Conservation (phyloP, 92 coral and sea anemone genomes). For the Epizoanthus illoricatus region DNA sequence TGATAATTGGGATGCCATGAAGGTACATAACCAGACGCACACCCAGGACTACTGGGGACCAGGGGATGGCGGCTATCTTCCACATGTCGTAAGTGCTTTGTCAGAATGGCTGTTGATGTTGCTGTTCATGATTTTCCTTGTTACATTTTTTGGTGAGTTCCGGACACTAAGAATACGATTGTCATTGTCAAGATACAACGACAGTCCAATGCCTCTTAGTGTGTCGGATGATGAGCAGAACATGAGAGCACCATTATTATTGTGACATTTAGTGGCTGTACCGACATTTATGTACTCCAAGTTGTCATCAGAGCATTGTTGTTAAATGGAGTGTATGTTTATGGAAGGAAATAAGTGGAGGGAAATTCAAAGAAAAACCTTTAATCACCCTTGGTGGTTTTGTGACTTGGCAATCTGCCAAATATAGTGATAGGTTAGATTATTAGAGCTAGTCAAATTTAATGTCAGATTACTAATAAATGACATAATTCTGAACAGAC, state of each 20-base stretch:
- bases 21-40: slow-evolving; percentile 11
- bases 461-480: too few species aligned
- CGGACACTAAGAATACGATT: slow-evolving; percentile 69
- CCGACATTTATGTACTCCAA: not conserved
- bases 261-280: slow-evolving; percentile 11
- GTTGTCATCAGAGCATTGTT: too few species aligned
- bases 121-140: slow-evolving; percentile 59
- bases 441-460: too few species aligned
- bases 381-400: too few species aligned
- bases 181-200: slow-evolving; percentile 64
- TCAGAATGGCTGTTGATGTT: slow-evolving; percentile 85
- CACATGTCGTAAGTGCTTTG: slow-evolving; percentile 64
- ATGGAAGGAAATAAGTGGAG: too few species aligned
- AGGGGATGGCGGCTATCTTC: slow-evolving; percentile 54
- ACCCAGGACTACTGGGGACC: slow-evolving; percentile 60
- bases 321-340: too few species aligned
- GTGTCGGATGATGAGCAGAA: slow-evolving; percentile 53
- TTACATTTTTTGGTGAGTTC: slow-evolving; percentile 87
- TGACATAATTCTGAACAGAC: too few species aligned
- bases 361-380: too few species aligned
- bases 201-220: slow-evolving; percentile 65
- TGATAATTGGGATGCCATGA: slow-evolving; percentile 33
- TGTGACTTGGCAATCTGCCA: too few species aligned
- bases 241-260: slow-evolving; percentile 44
- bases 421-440: too few species aligned